These are phyloP conservation scores for Sisor rabdophorus DNA, from an alignment of 2,113 vertebrate species.

Conservation along the genomic window DNA sequence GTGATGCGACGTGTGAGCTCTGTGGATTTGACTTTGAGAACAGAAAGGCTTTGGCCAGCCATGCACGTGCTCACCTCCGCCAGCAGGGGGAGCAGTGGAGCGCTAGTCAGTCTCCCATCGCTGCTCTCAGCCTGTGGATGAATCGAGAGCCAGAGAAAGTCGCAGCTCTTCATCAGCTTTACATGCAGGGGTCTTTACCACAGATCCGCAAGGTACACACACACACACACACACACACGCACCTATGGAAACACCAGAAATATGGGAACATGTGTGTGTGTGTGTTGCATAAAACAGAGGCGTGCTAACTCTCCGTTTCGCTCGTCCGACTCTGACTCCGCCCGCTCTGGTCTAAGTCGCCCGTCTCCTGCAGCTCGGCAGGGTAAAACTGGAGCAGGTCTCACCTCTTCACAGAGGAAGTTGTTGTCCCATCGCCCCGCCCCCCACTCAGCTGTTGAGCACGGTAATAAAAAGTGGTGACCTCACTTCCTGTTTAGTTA, in stretches of 20 bases:
- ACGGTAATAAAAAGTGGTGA: neutral
- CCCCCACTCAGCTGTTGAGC: neutral
- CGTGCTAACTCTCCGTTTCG: neutral
- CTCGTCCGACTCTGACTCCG: neutral
- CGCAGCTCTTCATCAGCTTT: slow-evolving; percentile 80
- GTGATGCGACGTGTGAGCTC: slow-evolving; percentile 84
- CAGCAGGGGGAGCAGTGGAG: slow-evolving; percentile 92
- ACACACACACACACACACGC: neutral
- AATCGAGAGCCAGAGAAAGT: slow-evolving; percentile 80
- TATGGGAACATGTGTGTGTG: slow-evolving; percentile 3
- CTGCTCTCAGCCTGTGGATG: slow-evolving; percentile 86
- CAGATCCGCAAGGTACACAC: slow-evolving; percentile 61
- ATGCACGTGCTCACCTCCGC: slow-evolving; percentile 84
- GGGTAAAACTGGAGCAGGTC: slow-evolving; percentile 28
- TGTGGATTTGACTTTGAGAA: slow-evolving; percentile 93
- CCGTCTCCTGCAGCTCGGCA: slow-evolving; percentile 5
- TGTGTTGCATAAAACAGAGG: slow-evolving; percentile 15
- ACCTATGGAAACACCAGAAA: neutral
- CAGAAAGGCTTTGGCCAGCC: slow-evolving; percentile 90
- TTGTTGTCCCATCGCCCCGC: neutral
- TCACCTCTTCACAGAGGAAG: slow-evolving; percentile 28
- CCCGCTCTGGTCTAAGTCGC: slow-evolving; percentile 5
- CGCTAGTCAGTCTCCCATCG: slow-evolving; percentile 85
- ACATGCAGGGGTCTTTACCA: slow-evolving; percentile 78
- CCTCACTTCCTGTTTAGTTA: neutral